phyloP scores from a whole-genome alignment of 1,140 invertebrate genomes.

The Melipona quadrifasciata region DNA sequence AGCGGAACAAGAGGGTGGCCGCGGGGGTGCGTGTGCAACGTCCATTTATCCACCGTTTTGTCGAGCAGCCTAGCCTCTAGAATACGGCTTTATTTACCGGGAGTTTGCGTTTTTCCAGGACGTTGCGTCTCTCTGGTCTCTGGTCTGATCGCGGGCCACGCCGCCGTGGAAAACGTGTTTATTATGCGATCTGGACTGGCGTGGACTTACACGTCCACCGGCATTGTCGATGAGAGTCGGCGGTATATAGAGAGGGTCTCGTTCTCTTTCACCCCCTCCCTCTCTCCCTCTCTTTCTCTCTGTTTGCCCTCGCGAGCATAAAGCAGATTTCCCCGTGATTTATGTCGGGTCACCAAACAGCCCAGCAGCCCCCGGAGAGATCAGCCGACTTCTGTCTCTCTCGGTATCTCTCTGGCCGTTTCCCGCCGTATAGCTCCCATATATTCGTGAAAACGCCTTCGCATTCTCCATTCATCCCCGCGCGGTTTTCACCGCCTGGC shows the following conservation, averaged over 20 bases:
- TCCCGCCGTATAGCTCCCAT: not conserved
- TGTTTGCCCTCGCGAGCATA: conserved; percentile 65
- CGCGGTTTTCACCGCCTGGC: conserved; percentile 55
- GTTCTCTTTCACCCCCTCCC: not conserved
- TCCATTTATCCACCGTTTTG: conserved; percentile 67
- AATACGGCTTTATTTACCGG: conserved; percentile 67
- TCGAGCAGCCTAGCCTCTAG: conserved; percentile 55
- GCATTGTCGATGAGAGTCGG: conserved; percentile 58
- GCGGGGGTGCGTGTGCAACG: not conserved
- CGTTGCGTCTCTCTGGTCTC: conserved; percentile 42
- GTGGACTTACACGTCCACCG: conserved; percentile 52
- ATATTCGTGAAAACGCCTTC: conserved; percentile 64
- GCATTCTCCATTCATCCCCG: conserved; percentile 61
- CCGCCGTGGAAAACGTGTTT: conserved; percentile 53
- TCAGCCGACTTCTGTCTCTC: not conserved
- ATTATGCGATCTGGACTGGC: conserved; percentile 62
- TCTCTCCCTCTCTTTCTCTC: not conserved
- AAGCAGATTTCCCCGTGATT: conserved; percentile 68
- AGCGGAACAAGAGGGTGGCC: conserved; percentile 14
- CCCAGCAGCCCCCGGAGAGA: not conserved
- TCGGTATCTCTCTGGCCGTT: not conserved
- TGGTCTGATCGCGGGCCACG: conserved; percentile 32
- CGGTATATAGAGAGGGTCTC: conserved; percentile 46
- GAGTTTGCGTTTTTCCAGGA: conserved; percentile 67
- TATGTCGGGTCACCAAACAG: conserved; percentile 70